Evolutionary conservation across 1,140 invertebrate species (phyloP).

Genomic region (Parasteatoda tepidariorum): DNA sequence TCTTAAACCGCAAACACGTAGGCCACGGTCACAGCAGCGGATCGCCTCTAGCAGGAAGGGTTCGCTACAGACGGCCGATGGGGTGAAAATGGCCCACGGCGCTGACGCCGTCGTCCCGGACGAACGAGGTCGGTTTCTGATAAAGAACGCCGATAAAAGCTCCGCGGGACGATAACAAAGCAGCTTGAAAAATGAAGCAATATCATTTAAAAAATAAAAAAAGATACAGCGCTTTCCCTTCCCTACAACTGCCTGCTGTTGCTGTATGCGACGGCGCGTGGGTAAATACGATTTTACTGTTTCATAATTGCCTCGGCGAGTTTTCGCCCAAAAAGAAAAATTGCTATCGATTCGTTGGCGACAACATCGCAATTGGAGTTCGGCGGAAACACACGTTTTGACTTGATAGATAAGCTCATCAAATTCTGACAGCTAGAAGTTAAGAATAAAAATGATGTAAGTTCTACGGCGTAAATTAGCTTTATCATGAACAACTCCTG

Average conservation of each 20-base stretch:
- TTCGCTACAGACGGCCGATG: background rate
- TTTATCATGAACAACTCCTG: too few species aligned
- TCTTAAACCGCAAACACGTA: background rate
- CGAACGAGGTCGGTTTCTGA: background rate
- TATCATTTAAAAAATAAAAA: background rate
- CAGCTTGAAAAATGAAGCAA: background rate
- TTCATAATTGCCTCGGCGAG: slow-evolving; percentile 15
- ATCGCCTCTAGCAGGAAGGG: background rate
- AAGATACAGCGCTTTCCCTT: slow-evolving; percentile 13
- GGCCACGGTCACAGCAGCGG: background rate
- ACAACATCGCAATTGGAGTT: background rate
- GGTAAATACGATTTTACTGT: slow-evolving; percentile 22
- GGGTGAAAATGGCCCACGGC: background rate
- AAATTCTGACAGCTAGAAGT: too few species aligned
- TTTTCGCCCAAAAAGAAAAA: background rate
- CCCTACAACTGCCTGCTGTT: background rate
- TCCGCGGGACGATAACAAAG: background rate
- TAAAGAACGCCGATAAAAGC: background rate
- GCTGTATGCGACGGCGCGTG: background rate
- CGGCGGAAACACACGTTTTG: background rate
- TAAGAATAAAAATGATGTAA: too few species aligned
- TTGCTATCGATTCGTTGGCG: background rate
- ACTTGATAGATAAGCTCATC: too few species aligned
- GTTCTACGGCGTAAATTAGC: too few species aligned
- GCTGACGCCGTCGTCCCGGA: background rate